Evolutionary conservation across 2,113 vertebrate genomes (phyloP).

Genomic region (Ceyx melanurus): DNA sequence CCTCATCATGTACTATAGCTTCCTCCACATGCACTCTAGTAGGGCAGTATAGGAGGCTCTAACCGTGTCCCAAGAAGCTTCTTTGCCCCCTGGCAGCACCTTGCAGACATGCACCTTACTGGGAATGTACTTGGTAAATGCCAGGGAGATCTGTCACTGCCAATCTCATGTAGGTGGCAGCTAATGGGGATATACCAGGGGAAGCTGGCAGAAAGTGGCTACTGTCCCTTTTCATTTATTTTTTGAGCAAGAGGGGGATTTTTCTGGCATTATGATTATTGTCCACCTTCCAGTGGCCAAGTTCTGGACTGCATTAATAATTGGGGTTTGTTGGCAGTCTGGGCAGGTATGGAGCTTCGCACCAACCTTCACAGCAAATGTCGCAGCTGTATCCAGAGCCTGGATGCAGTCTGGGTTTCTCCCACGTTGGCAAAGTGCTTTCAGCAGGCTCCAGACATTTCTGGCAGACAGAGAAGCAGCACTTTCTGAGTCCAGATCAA

Average conservation of each 20-base stretch:
- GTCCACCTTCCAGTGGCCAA: conserved; percentile 43
- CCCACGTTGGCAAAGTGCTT: not conserved
- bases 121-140: not conserved
- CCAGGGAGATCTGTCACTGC: not conserved
- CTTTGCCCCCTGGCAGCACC: conserved; percentile 25
- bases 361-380: not conserved
- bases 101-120: conserved; percentile 44
- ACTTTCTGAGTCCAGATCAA: not conserved
- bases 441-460: not conserved
- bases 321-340: not conserved
- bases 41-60: not conserved
- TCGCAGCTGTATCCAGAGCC: not conserved
- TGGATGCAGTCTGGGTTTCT: not conserved
- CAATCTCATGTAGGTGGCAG: not conserved
- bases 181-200: not conserved
- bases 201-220: conserved; percentile 33
- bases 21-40: not conserved
- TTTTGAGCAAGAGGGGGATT: not conserved
- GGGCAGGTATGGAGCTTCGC: not conserved
- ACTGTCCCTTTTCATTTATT: conserved; percentile 55
- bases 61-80: not conserved
- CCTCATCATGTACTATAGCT: not conserved
- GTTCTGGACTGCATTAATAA: conserved; percentile 41
- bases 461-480: not conserved
- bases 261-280: conserved; percentile 47